Evolutionary conservation across 1,140 invertebrate species (phyloP).

Genomic region (Proales similis): DNA sequence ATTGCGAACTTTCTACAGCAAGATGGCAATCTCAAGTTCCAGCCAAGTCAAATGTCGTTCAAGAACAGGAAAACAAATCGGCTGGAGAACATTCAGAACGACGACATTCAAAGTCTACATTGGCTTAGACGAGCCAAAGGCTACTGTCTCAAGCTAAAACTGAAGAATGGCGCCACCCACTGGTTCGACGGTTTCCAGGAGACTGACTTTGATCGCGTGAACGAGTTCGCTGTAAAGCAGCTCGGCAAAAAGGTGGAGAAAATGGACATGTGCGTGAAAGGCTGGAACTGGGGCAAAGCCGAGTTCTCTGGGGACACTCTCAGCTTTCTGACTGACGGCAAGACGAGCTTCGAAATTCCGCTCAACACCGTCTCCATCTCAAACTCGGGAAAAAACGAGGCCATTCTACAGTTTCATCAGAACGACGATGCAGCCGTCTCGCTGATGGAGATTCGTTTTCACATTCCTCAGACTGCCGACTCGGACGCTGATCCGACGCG

Average conservation of each 20-base stretch:
- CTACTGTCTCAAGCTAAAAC: slow-evolving; percentile 77
- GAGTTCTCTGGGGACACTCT: slow-evolving; percentile 68
- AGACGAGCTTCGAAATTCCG: slow-evolving; percentile 88
- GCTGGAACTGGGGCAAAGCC: slow-evolving; percentile 97
- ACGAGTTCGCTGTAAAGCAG: slow-evolving; percentile 62
- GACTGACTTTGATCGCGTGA: slow-evolving; percentile 58
- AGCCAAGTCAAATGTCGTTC: slow-evolving; percentile 14
- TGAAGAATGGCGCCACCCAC: slow-evolving; percentile 81
- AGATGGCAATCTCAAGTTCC: slow-evolving; percentile 22
- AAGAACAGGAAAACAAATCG: slow-evolving; percentile 31
- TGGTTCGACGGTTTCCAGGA: slow-evolving; percentile 90
- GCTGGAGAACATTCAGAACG: slow-evolving; percentile 15
- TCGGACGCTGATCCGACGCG: slow-evolving; percentile 72
- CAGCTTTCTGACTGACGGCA: slow-evolving; percentile 75
- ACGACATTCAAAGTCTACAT: slow-evolving; percentile 38
- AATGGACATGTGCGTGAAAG: slow-evolving; percentile 85
- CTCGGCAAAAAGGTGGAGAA: slow-evolving; percentile 58
- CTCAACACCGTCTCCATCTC: slow-evolving; percentile 90
- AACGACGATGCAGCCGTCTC: slow-evolving; percentile 96
- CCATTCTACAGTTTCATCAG: slow-evolving; percentile 94
- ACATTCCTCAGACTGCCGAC: slow-evolving; percentile 70
- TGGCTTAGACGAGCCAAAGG: slow-evolving; percentile 83
- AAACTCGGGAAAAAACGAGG: slow-evolving; percentile 95
- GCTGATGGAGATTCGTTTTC: slow-evolving; percentile 93
- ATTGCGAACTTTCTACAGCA: not conserved